Evolutionary conservation across 2,113 vertebrate genomes (phyloP).

Genomic region (Perca flavescens): DNA sequence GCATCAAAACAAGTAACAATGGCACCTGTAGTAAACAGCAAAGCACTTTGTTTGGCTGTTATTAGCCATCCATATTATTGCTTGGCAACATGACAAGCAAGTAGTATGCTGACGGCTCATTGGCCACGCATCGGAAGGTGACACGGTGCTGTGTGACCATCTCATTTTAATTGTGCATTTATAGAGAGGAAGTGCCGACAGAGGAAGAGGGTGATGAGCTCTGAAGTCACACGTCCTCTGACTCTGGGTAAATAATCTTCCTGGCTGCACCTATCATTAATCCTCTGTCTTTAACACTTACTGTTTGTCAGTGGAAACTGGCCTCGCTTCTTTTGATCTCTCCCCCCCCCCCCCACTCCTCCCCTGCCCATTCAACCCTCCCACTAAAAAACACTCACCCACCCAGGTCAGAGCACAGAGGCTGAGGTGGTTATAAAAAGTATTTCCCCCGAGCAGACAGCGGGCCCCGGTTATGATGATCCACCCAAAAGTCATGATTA

Average conservation of each 20-base stretch:
- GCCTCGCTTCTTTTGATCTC: conserved; percentile 75
- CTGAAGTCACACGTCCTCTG: conserved; percentile 75
- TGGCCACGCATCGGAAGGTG: conserved; percentile 39
- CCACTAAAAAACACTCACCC: conserved; percentile 33
- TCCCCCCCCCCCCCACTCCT: neutral
- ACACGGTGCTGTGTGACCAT: conserved; percentile 64
- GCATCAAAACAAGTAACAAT: too few species aligned
- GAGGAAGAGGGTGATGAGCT: conserved; percentile 73
- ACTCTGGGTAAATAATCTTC: conserved; percentile 77
- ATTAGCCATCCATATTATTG: neutral
- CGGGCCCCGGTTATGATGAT: conserved; percentile 36
- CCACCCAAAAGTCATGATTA: conserved; percentile 43
- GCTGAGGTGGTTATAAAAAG: conserved; percentile 33
- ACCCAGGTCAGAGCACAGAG: conserved; percentile 21
- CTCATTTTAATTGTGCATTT: conserved; percentile 85
- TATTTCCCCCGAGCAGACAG: conserved; percentile 43
- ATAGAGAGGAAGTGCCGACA: conserved; percentile 72
- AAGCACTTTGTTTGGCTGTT: neutral
- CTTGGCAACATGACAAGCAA: neutral
- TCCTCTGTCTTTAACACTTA: conserved; percentile 79
- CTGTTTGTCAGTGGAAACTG: conserved; percentile 74
- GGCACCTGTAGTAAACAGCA: neutral
- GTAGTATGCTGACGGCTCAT: conserved; percentile 25
- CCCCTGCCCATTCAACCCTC: conserved; percentile 20
- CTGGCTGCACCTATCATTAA: conserved; percentile 75